Percentiles rank a stretch among this genome's conserved stretches.
Evolutionary conservation across 2,797 vertebrate genomes (phyloP).

Genomic region (Molossus alvarezi): DNA sequence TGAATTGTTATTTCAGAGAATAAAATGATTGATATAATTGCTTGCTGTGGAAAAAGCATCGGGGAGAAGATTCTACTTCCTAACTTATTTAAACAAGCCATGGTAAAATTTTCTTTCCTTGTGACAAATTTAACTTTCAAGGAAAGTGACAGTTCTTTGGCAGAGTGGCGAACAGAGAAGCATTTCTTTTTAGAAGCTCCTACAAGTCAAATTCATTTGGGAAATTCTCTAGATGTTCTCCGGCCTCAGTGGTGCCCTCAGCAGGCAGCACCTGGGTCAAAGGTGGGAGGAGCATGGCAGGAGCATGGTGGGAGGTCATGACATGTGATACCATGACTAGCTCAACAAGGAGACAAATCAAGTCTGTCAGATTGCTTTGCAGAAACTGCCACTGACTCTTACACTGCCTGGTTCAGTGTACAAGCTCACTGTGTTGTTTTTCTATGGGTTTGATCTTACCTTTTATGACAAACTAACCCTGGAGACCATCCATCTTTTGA

Average conservation of each 20-base stretch:
- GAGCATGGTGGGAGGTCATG: conserved; percentile 88
- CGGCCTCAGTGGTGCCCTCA: conserved; percentile 74
- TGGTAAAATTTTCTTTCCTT: conserved; percentile 90
- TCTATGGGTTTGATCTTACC: conserved; percentile 90
- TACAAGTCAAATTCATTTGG: conserved; percentile 85
- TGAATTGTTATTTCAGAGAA: conserved; percentile 97
- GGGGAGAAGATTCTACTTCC: conserved; percentile 92
- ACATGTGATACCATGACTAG: conserved; percentile 89
- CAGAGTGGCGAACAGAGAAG: conserved; percentile 87
- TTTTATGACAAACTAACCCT: conserved; percentile 91
- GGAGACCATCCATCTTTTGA: conserved; percentile 89
- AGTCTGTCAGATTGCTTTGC: conserved; percentile 90
- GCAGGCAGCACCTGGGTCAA: conserved; percentile 81
- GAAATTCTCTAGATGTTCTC: conserved; percentile 75
- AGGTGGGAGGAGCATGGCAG: conserved; percentile 79
- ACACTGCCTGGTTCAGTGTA: conserved; percentile 89
- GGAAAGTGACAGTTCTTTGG: conserved; percentile 91
- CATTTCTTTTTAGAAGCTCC: conserved; percentile 85
- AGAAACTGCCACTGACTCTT: conserved; percentile 88
- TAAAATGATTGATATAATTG: conserved; percentile 98
- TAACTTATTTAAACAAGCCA: conserved; percentile 91
- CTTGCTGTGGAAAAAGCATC: conserved; percentile 92
- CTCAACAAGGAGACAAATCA: conserved; percentile 90
- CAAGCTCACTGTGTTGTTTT: conserved; percentile 89
- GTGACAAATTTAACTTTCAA: conserved; percentile 92